Base-by-base conservation (phyloP, 2,113 vertebrate species). In the Hymenochirus boettgeri region DNA sequence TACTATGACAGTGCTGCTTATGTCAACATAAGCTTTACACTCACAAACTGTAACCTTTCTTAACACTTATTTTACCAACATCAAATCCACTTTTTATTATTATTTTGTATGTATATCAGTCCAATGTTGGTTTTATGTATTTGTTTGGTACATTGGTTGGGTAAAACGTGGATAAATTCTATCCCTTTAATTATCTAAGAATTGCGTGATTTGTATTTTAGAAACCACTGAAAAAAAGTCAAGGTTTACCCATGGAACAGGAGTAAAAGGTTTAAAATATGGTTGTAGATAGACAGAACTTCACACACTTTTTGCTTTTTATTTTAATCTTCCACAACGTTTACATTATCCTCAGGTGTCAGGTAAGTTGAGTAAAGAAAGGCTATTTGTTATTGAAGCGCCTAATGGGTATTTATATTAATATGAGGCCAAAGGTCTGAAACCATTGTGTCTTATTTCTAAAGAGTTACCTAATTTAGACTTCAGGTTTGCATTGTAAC, bases 361-460 rank as follows among this genome's bases (percentile, higher is more conserved):
- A 17, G 25, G 13, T 18, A 31, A 18, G n/a, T 55, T 2, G 13
- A 10, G 22, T 27, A 6, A 8, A 26, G 10, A 7, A 54, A 4
- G 15, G 13, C 52, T 29, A 2, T n/a, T 3, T n/a, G n/a, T n/a
- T n/a, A n/a, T 21, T 35, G 3, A 29, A 23, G 27, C 48, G 37
- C 12, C 17, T 35, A 48, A 35, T 15, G 31, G n/a, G 54, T 57
- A 55, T 55, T 55, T 27, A 18, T 8, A 31, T 19, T 57, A 57
- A 29, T 22, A 35, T 21, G 31, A 67, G 64, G 56, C 56, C 56
- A n/a, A 67, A 67, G 56, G 64, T 42, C 51, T 46, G 37, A 48
- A 58, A 59, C 31, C 54, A 26, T 66, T 58, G 45, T 59, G 64
- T 67, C 64, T 65, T 65, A 65, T 31, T 59, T 59, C 37, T 67